Evolutionary conservation across 2,113 vertebrate species (phyloP), one percentile per base, ranked within the genome.

Genomic region (Strigops habroptila): DNA sequence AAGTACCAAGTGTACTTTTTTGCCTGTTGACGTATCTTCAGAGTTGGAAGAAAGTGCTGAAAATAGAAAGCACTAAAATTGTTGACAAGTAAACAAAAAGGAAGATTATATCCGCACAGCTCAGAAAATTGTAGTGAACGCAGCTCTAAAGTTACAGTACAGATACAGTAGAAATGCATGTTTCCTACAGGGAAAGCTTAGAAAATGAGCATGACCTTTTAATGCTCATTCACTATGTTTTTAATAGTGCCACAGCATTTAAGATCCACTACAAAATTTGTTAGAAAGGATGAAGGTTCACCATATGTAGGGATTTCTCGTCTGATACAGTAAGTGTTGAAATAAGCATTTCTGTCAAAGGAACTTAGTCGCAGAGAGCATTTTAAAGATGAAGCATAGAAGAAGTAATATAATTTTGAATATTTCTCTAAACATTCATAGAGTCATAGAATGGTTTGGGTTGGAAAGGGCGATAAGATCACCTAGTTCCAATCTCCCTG

Each of bases 31-130:
- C 77, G 19, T 86, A 74, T 93, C 92, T 94, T 91, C 79, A 94
- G 83, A 63, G 43, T 27, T 48, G 68, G 64, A 90, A 90, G 67
- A 94, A 74, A 90, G 74, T 64, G 70, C 64, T 95, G 91, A 88
- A 94, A 96, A 92, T 70, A 91, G 95, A 93, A 95, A 81, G 80
- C 73, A 95, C 93, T 96, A 92, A 83, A 93, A 91, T 92, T 90
- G 94, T 91, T 96, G 94, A 94, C 86, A 92, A 92, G 96, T 92
- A 96, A 97, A 95, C 92, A 96, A 92, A 94, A 95, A 92, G 64
- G 76, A 93, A 83, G 95, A 95, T 96, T 93, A 86, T 86, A 88
- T 51, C 73, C 80, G 64, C 76, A 48, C 10, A 86, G 91, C 91
- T 94, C 37, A 88, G 86, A 65, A 93, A 88, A 86, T 49, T 49